phyloP scores from a whole-genome alignment of 2,113 vertebrate species.

The Paramormyrops kingsleyae region DNA sequence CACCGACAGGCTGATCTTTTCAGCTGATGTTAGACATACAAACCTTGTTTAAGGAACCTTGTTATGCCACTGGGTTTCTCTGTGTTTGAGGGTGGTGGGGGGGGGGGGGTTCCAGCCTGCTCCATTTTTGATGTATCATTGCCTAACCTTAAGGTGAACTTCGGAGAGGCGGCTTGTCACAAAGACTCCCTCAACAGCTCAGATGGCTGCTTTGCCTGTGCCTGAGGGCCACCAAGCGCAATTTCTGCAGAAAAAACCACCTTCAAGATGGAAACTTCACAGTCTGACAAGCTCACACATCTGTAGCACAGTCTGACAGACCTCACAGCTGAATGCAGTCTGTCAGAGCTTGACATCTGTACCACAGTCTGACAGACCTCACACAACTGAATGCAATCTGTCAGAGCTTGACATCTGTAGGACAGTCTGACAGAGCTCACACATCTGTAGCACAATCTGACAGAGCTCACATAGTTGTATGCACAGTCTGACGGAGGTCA shows the following conservation, averaged over 20 bases:
- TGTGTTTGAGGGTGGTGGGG: not conserved
- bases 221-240: not conserved
- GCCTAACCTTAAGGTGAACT: not conserved
- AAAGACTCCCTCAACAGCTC: not conserved
- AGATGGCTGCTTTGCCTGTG: not conserved
- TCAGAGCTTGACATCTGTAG: not conserved
- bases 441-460: not conserved
- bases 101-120: not conserved
- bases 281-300: not conserved
- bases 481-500: not conserved
- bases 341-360: not conserved
- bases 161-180: not conserved
- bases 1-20: not conserved
- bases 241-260: not conserved
- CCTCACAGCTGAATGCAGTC: not conserved
- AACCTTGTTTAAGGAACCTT: not conserved
- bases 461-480: not conserved
- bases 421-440: not conserved
- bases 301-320: not conserved
- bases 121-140: not conserved
- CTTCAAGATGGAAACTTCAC: not conserved
- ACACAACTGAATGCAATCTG: too few species aligned
- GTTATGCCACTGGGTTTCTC: not conserved
- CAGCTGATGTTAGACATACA: not conserved
- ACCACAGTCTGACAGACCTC: not conserved